Evolutionary conservation across 2,888 invertebrate species (phyloP).

Genomic region (Lagria hirta): DNA sequence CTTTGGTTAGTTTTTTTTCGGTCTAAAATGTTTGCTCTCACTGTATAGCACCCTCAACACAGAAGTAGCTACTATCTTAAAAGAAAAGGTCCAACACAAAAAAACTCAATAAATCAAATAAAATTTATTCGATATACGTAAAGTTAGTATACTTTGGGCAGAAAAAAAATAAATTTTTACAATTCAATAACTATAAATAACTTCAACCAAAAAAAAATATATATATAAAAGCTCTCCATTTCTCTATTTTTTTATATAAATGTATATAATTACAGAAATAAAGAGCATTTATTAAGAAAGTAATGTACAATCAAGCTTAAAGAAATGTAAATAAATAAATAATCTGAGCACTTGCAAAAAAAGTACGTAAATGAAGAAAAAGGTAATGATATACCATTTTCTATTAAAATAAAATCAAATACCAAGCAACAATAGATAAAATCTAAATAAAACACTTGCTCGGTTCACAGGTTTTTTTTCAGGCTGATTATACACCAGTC

Average conservation of each 20-base stretch:
- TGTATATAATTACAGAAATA: too few species aligned
- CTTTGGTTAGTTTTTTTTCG: too few species aligned
- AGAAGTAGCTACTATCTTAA: conserved; percentile 37
- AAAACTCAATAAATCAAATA: conserved; percentile 36
- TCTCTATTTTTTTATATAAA: conserved; percentile 30
- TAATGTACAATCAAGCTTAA: conserved; percentile 42
- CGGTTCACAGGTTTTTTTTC: conserved; percentile 27
- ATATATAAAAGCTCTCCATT: conserved; percentile 46
- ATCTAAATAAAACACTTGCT: conserved; percentile 30
- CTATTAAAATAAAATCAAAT: conserved; percentile 21
- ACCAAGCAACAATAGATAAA: conserved; percentile 29
- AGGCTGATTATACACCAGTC: conserved; percentile 13
- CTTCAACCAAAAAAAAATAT: conserved; percentile 45
- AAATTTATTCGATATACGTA: conserved; percentile 39
- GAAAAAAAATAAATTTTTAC: conserved; percentile 42
- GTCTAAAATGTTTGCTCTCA: too few species aligned
- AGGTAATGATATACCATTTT: conserved; percentile 26
- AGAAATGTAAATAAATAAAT: conserved; percentile 41
- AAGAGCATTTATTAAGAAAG: conserved; percentile 40
- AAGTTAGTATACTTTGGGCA: conserved; percentile 49
- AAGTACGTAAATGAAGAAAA: conserved; percentile 35
- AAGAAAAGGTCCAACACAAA: conserved; percentile 34
- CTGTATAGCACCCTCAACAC: conserved; percentile 41
- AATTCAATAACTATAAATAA: conserved; percentile 35
- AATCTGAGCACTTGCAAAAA: conserved; percentile 41